Evolutionary conservation across 1,140 invertebrate species (phyloP).

Genomic region (Cheumatopsyche charites): DNA sequence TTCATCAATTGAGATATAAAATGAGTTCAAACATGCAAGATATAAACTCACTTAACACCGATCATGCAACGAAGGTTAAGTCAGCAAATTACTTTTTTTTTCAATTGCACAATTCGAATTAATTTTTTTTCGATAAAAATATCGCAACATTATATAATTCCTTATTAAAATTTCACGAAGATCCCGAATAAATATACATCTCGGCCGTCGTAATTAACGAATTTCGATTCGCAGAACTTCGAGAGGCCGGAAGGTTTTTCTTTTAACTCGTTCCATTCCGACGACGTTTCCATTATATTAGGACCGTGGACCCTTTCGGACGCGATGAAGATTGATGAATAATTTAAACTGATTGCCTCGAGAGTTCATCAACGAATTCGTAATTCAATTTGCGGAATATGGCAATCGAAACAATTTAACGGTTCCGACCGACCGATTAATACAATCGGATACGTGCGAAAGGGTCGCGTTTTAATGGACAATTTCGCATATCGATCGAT

Average conservation of each 20-base stretch:
- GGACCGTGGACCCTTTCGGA: not conserved
- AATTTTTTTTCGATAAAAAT: no score
- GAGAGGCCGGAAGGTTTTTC: not conserved
- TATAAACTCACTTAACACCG: no score
- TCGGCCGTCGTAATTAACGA: not conserved
- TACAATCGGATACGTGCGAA: not conserved
- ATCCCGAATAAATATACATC: no score
- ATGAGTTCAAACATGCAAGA: no score
- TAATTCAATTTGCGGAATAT: constrained; percentile 15
- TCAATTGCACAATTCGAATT: no score
- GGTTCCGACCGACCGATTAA: not conserved
- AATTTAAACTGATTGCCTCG: constrained; percentile 21
- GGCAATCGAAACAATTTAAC: constrained; percentile 14
- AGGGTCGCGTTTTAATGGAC: no score
- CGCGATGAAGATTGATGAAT: constrained; percentile 21
- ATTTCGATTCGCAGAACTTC: not conserved
- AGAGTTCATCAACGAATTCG: constrained; percentile 21
- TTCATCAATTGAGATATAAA: no score
- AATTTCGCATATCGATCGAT: no score
- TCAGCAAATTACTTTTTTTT: no score
- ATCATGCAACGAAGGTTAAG: no score
- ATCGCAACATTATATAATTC: no score
- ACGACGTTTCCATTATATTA: not conserved
- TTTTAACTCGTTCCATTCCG: constrained; percentile 4
- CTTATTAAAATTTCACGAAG: no score